Conservation (phyloP, 2,113 vertebrate genomes). For the Phycodurus eques region DNA sequence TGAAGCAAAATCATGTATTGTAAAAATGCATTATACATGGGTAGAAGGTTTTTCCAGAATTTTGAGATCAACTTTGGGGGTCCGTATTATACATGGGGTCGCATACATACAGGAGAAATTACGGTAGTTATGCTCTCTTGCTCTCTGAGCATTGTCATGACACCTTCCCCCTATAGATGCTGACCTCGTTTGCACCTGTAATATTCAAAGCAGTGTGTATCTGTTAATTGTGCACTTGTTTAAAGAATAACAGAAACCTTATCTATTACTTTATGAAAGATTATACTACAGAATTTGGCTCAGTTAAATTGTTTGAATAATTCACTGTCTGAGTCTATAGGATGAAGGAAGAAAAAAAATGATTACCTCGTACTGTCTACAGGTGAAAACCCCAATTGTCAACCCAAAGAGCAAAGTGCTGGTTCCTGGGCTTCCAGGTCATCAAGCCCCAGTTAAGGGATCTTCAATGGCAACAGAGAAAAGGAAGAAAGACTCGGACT, state of each 20-base stretch:
- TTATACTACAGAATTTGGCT: no score
- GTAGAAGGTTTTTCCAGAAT: no score
- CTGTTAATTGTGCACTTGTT: no score
- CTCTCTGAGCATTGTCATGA: no score
- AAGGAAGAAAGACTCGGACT: constrained; percentile 78
- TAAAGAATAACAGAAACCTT: no score
- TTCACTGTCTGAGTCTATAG: not conserved
- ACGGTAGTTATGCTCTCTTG: no score
- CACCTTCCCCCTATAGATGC: not conserved
- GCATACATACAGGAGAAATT: no score
- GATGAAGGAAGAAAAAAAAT: not conserved
- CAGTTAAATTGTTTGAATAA: not conserved
- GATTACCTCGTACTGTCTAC: not conserved
- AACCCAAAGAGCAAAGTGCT: constrained; percentile 83
- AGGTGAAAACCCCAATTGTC: constrained; percentile 90
- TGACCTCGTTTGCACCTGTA: not conserved
- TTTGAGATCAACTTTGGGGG: no score
- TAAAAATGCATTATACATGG: no score
- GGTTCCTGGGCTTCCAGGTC: constrained; percentile 92
- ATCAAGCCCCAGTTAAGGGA: constrained; percentile 78
- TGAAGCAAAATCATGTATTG: no score
- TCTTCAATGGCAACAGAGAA: constrained; percentile 71
- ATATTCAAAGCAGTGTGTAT: not conserved
- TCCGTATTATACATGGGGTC: no score
- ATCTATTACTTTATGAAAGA: no score